A percentile compares a stretch with the other conserved stretches of the same genome.
Conservation (phyloP, 2,113 vertebrate genomes). For the Xiphorhynchus elegans region DNA sequence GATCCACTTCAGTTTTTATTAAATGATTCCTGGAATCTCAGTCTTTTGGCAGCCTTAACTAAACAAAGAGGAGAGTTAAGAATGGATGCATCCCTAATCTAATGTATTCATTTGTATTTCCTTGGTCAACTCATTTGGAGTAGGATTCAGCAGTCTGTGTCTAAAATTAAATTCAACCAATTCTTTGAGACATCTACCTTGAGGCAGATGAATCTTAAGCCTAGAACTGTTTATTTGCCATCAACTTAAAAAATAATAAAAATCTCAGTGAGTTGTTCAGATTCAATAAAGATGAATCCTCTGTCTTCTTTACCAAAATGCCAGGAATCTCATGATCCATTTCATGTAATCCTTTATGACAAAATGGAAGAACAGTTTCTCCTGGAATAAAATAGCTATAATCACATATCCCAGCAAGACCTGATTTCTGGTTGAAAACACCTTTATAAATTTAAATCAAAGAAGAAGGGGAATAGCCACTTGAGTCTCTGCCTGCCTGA, state of each 20-base stretch:
- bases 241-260: not conserved
- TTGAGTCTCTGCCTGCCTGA: not conserved
- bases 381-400: not conserved
- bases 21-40: not conserved
- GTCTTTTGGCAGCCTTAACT: not conserved
- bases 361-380: not conserved
- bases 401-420: not conserved
- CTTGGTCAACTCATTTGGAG: not conserved
- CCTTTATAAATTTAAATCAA: not conserved
- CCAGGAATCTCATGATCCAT: not conserved
- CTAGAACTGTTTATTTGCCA: not conserved
- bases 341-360: not conserved
- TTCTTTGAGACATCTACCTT: not conserved
- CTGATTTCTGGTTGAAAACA: not conserved
- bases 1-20: not conserved
- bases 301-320: not conserved
- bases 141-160: not conserved
- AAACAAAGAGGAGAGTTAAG: not conserved
- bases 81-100: rapidly evolving
- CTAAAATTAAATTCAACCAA: not conserved
- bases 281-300: not conserved
- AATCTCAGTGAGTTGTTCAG: not conserved
- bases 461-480: not conserved
- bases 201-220: not conserved
- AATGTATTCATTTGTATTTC: rapidly evolving